Evolutionary conservation across 2,113 vertebrate species (phyloP).

Genomic region (Myodes glareolus): DNA sequence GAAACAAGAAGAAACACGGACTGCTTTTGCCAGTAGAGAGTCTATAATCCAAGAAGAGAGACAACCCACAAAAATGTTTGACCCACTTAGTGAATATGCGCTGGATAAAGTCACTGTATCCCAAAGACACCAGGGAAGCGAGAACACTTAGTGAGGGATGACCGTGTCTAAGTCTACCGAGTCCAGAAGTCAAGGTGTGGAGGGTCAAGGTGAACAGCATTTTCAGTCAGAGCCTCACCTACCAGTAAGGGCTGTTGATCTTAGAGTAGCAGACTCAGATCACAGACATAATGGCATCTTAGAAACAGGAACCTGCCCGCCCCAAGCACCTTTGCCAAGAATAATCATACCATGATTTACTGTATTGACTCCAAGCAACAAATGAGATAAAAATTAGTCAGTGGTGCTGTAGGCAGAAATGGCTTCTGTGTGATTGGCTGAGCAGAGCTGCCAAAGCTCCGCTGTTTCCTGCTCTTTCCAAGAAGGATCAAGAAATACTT

Average conservation of each 20-base stretch:
- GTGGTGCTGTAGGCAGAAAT: neutral
- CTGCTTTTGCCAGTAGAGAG: neutral
- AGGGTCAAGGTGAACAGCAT: neutral
- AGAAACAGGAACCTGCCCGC: neutral
- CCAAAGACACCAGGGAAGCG: neutral
- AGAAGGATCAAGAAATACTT: neutral
- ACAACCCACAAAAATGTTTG: neutral
- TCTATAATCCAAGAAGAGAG: slow-evolving; percentile 5
- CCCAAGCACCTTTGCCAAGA: neutral
- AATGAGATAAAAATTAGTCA: neutral
- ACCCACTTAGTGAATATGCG: neutral
- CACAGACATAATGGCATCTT: neutral
- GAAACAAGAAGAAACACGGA: slow-evolving; percentile 14
- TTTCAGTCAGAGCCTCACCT: neutral
- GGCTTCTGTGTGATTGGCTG: neutral
- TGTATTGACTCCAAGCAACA: neutral
- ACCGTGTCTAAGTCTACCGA: neutral
- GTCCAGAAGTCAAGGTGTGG: neutral
- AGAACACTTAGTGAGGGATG: neutral
- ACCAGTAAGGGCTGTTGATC: neutral
- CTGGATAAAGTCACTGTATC: neutral
- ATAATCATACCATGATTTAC: neutral
- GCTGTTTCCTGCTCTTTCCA: neutral
- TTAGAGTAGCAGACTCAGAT: neutral
- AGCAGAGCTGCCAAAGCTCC: neutral